These are phyloP conservation scores for Metallyticus violacea DNA, from an alignment of 2,888 invertebrate genomes.

Conservation along the genomic window DNA sequence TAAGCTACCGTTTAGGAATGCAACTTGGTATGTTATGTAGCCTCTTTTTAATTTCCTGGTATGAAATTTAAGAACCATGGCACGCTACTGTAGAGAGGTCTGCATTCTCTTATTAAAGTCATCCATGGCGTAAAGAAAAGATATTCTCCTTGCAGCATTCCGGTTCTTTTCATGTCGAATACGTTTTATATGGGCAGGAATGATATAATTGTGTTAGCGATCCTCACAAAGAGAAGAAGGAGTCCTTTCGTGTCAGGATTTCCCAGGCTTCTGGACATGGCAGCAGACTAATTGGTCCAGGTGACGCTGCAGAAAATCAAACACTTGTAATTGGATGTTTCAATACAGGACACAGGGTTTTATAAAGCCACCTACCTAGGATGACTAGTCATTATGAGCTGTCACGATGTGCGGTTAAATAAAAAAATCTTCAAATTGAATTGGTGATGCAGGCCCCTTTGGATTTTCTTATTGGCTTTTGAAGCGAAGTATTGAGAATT, in stretches of 20 bases:
- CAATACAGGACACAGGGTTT: background rate
- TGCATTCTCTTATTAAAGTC: background rate
- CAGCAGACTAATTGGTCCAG: conserved; percentile 7
- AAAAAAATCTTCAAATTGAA: background rate
- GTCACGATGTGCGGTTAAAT: background rate
- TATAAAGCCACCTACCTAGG: background rate
- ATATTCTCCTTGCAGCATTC: background rate
- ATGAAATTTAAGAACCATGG: background rate
- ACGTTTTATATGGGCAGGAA: background rate
- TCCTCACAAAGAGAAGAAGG: background rate
- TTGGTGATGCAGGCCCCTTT: background rate
- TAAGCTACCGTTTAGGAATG: background rate
- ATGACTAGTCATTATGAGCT: background rate
- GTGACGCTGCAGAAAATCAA: conserved; percentile 16
- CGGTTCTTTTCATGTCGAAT: background rate
- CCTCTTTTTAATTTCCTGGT: background rate
- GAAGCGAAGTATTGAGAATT: background rate
- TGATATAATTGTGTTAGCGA: background rate
- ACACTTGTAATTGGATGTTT: conserved; percentile 21
- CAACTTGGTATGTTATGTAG: background rate
- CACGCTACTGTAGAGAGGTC: background rate
- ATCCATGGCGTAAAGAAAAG: background rate
- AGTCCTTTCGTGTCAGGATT: background rate
- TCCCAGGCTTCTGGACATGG: background rate
- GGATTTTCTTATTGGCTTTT: background rate